Percentiles rank a stretch among this genome's conserved stretches.
Conservation (phyloP, 2,888 invertebrate species). For the Papilio demoleus region DNA sequence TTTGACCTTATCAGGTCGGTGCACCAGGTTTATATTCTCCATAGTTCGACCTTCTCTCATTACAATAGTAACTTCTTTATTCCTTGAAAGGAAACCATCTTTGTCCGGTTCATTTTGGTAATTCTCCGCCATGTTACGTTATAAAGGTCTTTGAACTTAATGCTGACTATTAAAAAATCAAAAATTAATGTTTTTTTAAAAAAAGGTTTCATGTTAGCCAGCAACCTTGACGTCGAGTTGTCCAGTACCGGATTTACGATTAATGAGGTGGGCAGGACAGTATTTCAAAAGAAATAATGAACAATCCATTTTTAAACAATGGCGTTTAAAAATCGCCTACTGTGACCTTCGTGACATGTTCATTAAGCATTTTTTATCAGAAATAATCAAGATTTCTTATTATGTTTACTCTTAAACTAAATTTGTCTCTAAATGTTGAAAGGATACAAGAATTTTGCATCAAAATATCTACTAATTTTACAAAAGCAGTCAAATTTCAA, state of each 20-base stretch:
- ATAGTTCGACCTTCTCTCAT: neutral
- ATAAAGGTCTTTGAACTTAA: too few relatives aligned
- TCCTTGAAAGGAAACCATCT: too few relatives aligned
- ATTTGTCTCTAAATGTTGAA: too few relatives aligned
- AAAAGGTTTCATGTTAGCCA: constrained; percentile 19
- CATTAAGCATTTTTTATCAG: neutral
- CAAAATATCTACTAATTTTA: too few relatives aligned
- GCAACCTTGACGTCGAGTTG: constrained; percentile 7
- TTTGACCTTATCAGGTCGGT: neutral
- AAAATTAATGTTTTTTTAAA: neutral
- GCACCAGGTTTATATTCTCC: neutral
- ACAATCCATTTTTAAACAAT: constrained; percentile 34
- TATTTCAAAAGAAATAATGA: constrained; percentile 28
- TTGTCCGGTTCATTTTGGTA: too few relatives aligned
- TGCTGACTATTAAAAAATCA: neutral
- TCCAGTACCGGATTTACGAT: constrained; percentile 16
- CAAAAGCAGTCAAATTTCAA: neutral
- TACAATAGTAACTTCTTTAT: too few relatives aligned
- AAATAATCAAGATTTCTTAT: neutral
- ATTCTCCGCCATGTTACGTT: too few relatives aligned
- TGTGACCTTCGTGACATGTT: constrained; percentile 3
- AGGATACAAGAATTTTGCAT: too few relatives aligned
- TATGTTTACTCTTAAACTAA: neutral
- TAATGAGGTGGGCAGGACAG: constrained; percentile 26
- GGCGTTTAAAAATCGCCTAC: constrained; percentile 8